Evolutionary conservation across 2,797 vertebrate genomes (phyloP), one percentile per base, ranked within the genome.

Genomic region (Onychomys leucogaster): DNA sequence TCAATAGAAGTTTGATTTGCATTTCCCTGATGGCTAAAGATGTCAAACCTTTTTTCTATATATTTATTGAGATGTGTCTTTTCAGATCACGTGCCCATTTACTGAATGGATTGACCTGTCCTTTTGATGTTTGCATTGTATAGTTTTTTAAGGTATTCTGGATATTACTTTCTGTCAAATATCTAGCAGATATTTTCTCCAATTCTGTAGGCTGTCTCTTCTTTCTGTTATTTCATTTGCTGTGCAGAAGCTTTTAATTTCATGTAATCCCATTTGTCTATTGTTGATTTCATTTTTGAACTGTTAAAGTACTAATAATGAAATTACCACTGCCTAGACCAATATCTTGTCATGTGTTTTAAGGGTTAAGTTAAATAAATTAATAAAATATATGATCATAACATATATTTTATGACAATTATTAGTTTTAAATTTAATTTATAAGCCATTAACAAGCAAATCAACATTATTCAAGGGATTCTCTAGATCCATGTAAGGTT

Each of bases 91-190:
- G 57, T 43, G 29, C 52, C 27, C 49, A 82, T 32, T 55, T 90
- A 67, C 34, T 69, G 34, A 55, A 55, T 69, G 32, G 25, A 52
- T 32, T 41, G 27, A 80, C 34, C 12, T 90, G 76, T 69, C 65
- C 34, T 69, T 78, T 77, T 63, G 41, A 13, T 52, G 88, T 77
- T 90, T 63, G 16, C 32, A 49, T 46, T 61, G 41, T 37, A 43
- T 34, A 71, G 21, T 32, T 71, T 71, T 88, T 19, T 34, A 59
- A 89, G 89, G 23, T 90, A 37, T 65, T 90, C 59, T 77, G 29
- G 57, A 77, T 89, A 89, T n/a, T 63, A 77, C 41, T 77, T 90
- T 80, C 63, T 55, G 25, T 55, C 67, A 77, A 90, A 67, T 80
- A 71, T 17, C 17, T 71, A 32, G 25, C 63, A 32, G 32, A 82